Conservation (phyloP, 2,113 vertebrate species). For the Motacilla tschutschensis region DNA sequence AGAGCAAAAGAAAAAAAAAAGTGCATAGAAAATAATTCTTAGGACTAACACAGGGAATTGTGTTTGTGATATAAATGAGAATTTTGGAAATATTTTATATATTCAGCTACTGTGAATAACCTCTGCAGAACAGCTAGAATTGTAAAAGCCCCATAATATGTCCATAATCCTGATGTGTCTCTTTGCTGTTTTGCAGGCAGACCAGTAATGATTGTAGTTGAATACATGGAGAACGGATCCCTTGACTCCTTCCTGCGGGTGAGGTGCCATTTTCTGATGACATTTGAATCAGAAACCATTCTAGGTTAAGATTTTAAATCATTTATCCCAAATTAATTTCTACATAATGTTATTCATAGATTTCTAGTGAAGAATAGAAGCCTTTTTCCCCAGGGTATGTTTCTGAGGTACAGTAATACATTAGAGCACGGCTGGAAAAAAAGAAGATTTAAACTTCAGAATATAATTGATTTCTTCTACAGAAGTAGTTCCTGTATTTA, state of each 20-base stretch:
- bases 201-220: slow-evolving; percentile 96
- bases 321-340: slow-evolving; percentile 75
- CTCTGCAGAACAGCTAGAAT: slow-evolving; percentile 41
- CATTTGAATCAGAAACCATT: slow-evolving; percentile 69
- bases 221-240: slow-evolving; percentile 96
- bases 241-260: slow-evolving; percentile 94
- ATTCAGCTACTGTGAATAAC: slow-evolving; percentile 50
- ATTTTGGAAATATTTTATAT: slow-evolving; percentile 34
- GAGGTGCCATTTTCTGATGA: slow-evolving; percentile 73
- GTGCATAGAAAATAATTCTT: background rate
- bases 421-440: slow-evolving; percentile 28
- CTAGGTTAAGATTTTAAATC: slow-evolving; percentile 67
- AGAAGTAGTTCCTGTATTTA: slow-evolving; percentile 48
- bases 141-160: slow-evolving; percentile 11
- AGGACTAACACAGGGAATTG: background rate
- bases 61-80: background rate
- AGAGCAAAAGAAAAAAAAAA: background rate
- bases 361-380: slow-evolving; percentile 63
- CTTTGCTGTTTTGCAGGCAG: slow-evolving; percentile 84
- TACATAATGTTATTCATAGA: slow-evolving; percentile 66
- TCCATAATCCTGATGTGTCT: slow-evolving; percentile 44
- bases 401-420: slow-evolving; percentile 54
- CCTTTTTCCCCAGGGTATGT: slow-evolving; percentile 44
- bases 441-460: slow-evolving; percentile 42
- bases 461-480: slow-evolving; percentile 65